Conservation (phyloP, 2,888 invertebrate species). For the Latrodectus elegans region DNA sequence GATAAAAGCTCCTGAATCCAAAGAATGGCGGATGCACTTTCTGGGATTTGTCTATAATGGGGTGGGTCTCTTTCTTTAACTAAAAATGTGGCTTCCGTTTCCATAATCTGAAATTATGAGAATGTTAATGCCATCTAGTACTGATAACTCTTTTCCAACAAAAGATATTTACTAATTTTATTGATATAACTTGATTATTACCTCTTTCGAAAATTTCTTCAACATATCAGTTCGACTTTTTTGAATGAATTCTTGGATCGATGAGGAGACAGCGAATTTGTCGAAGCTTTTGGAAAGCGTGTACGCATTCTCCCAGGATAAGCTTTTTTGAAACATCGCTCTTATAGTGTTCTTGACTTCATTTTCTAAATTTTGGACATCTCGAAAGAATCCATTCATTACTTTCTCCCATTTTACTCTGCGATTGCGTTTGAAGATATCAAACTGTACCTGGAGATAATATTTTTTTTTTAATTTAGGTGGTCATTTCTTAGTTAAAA, state of each 20-base stretch:
- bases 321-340: slow-evolving; percentile 86
- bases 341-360: slow-evolving; percentile 90
- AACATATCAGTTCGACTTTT: slow-evolving; percentile 89
- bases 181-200: slow-evolving; percentile 73
- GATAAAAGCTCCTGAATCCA: slow-evolving; percentile 89
- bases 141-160: background rate
- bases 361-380: slow-evolving; percentile 83
- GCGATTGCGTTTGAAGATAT: slow-evolving; percentile 85
- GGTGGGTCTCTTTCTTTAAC: slow-evolving; percentile 79
- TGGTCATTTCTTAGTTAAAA: too few species aligned
- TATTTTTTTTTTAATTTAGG: background rate
- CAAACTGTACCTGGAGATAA: slow-evolving; percentile 82
- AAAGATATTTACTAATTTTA: background rate
- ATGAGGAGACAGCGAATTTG: slow-evolving; percentile 84
- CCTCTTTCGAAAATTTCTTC: slow-evolving; percentile 89
- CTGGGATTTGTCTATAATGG: slow-evolving; percentile 84
- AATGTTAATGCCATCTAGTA: too few species aligned
- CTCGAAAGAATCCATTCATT: slow-evolving; percentile 84
- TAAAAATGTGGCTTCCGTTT: slow-evolving; percentile 73
- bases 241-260: slow-evolving; percentile 83
- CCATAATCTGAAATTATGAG: slow-evolving; percentile 38
- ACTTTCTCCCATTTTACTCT: slow-evolving; percentile 91
- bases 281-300: slow-evolving; percentile 86
- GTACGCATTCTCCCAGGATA: slow-evolving; percentile 88
- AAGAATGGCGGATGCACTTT: slow-evolving; percentile 87